Percentiles rank a stretch among this genome's conserved stretches.
Evolutionary conservation across 2,888 invertebrate genomes (phyloP).

Genomic region (Muschampia plurimacula): DNA sequence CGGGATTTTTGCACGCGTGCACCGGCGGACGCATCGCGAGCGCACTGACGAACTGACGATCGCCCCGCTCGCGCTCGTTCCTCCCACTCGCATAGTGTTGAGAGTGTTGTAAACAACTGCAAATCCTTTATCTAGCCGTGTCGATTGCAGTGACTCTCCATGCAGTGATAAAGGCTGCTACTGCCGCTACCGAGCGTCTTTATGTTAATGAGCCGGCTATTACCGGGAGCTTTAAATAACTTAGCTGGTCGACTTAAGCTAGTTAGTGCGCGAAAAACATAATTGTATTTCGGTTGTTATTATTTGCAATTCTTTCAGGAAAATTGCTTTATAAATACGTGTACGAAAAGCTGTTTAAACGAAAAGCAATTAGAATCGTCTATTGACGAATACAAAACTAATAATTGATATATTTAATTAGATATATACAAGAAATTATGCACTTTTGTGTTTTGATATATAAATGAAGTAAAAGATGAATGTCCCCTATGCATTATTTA

Average conservation of each 20-base stretch:
- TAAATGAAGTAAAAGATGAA: too few species aligned
- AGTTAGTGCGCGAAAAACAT: not conserved
- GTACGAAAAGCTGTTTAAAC: too few species aligned
- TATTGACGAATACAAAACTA: too few species aligned
- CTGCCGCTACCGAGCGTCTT: not conserved
- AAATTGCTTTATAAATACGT: too few species aligned
- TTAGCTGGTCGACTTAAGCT: not conserved
- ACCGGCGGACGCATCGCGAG: slow-evolving; percentile 66
- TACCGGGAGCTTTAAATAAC: slow-evolving; percentile 13
- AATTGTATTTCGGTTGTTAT: not conserved
- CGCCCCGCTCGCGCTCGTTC: slow-evolving; percentile 58
- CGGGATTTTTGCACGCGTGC: slow-evolving; percentile 60
- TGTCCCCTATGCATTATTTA: too few species aligned
- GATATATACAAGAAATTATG: too few species aligned
- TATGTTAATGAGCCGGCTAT: slow-evolving; percentile 2
- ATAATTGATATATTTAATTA: too few species aligned
- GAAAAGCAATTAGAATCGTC: too few species aligned
- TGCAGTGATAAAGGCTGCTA: not conserved
- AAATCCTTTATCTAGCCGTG: slow-evolving; percentile 67
- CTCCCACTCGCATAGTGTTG: slow-evolving; percentile 55
- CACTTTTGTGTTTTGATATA: too few species aligned
- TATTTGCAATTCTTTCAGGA: not conserved
- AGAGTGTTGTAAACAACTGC: slow-evolving; percentile 67
- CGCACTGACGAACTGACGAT: slow-evolving; percentile 56
- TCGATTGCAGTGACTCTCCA: slow-evolving; percentile 8